phyloP scores from a whole-genome alignment of 2,113 vertebrate genomes.

The Eonycteris spelaea region DNA sequence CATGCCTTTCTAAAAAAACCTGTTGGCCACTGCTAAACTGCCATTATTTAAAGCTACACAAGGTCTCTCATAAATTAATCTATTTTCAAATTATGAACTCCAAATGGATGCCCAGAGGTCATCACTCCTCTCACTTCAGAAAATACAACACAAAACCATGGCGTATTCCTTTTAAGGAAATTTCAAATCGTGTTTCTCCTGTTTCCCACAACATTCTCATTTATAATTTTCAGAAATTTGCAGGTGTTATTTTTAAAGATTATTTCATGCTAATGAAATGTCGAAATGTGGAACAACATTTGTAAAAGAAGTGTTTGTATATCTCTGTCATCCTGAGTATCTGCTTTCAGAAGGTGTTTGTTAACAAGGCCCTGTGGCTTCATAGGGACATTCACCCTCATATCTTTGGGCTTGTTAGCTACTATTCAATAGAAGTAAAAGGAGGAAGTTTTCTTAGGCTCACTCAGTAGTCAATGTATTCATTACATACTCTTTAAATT shows the following conservation, averaged over 20 bases:
- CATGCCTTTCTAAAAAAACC: not conserved
- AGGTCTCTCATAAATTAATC: not conserved
- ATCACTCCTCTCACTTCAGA: not conserved
- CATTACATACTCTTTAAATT: not conserved
- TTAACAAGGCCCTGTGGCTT: not conserved
- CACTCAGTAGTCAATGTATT: not conserved
- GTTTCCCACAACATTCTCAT: not conserved
- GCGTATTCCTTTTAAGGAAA: not conserved
- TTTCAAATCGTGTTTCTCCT: not conserved
- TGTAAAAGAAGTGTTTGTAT: not conserved
- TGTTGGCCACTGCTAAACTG: not conserved
- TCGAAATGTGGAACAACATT: not conserved
- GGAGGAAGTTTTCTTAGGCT: not conserved
- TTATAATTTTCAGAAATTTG: constrained; percentile 41
- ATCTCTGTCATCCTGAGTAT: not conserved
- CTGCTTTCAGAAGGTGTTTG: not conserved
- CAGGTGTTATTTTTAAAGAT: constrained; percentile 2
- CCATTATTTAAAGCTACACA: constrained; percentile 10
- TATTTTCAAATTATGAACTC: constrained; percentile 19
- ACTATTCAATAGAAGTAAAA: not conserved
- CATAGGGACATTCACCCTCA: not conserved
- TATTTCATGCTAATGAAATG: constrained; percentile 21
- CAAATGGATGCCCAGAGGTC: not conserved
- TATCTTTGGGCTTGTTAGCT: not conserved
- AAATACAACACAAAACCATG: not conserved